phyloP scores from a whole-genome alignment of 2,113 vertebrate species.

The Ailurus styani region DNA sequence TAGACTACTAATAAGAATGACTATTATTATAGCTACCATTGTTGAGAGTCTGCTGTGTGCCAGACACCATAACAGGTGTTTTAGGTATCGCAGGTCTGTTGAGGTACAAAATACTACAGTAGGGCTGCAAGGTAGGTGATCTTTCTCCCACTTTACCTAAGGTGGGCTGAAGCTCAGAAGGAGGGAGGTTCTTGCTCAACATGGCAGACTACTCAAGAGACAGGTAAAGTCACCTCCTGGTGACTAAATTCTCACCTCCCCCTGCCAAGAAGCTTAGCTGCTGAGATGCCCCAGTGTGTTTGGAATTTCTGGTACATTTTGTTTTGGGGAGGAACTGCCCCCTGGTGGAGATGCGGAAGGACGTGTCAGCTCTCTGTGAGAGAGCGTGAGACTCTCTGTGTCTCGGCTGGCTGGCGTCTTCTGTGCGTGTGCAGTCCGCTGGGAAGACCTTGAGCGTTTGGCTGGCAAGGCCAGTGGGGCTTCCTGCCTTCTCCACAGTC shows the following conservation, averaged over 20 bases:
- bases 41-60: not conserved
- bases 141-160: not conserved
- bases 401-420: not conserved
- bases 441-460: rapidly evolving
- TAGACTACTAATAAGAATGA: not conserved
- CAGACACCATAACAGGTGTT: not conserved
- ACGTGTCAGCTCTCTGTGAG: not conserved
- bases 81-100: not conserved
- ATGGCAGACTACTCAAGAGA: not conserved
- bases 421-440: not conserved
- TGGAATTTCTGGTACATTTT: not conserved
- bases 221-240: not conserved
- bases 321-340: not conserved
- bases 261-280: not conserved
- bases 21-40: not conserved
- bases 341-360: not conserved
- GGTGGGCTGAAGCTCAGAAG: not conserved
- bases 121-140: not conserved
- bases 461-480: not conserved
- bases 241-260: not conserved
- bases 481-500: not conserved
- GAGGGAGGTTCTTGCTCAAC: not conserved
- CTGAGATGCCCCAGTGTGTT: not conserved
- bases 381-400: not conserved
- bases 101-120: not conserved